A percentile compares a stretch with the other conserved stretches of the same genome.
Conservation (phyloP, 2,888 invertebrate species). For the Agrochola macilenta region DNA sequence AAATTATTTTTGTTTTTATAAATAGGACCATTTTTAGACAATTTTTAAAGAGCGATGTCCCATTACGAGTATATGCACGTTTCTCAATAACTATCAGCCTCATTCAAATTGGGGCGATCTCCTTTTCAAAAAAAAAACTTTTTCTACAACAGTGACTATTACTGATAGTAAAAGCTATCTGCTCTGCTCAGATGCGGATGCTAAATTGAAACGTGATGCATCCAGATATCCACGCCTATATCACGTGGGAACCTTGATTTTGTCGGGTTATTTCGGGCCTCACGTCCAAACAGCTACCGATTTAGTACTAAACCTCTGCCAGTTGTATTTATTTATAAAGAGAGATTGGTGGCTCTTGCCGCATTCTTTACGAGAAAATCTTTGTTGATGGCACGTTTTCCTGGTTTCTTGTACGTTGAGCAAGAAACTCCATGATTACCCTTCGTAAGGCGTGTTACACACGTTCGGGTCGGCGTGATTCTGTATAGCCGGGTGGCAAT, state of each 20-base stretch:
- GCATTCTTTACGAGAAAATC: conserved; percentile 28
- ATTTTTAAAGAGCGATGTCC: not conserved
- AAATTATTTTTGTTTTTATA: too few species aligned
- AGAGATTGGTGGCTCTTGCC: conserved; percentile 25
- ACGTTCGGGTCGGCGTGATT: not conserved
- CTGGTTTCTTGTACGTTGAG: not conserved
- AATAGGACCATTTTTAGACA: too few species aligned
- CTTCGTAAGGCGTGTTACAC: not conserved
- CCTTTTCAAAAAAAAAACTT: not conserved
- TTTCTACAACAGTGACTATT: not conserved
- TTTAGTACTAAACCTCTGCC: conserved; percentile 54
- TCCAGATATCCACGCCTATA: conserved; percentile 25
- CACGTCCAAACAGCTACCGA: conserved; percentile 58
- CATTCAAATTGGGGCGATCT: not conserved
- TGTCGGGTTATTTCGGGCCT: conserved; percentile 69
- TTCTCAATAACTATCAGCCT: not conserved
- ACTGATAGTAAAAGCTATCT: not conserved
- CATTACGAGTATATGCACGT: too few species aligned
- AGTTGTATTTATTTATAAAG: conserved; percentile 67
- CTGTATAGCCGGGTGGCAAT: not conserved
- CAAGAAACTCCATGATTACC: not conserved
- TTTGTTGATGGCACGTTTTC: conserved; percentile 4
- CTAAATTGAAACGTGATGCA: conserved; percentile 43
- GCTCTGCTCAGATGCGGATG: conserved; percentile 1
- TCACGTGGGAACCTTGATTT: conserved; percentile 72